Percentiles rank a stretch among this genome's conserved stretches.
Evolutionary conservation across 2,797 vertebrate genomes (phyloP).

Genomic region (Anisognathus igniventris): DNA sequence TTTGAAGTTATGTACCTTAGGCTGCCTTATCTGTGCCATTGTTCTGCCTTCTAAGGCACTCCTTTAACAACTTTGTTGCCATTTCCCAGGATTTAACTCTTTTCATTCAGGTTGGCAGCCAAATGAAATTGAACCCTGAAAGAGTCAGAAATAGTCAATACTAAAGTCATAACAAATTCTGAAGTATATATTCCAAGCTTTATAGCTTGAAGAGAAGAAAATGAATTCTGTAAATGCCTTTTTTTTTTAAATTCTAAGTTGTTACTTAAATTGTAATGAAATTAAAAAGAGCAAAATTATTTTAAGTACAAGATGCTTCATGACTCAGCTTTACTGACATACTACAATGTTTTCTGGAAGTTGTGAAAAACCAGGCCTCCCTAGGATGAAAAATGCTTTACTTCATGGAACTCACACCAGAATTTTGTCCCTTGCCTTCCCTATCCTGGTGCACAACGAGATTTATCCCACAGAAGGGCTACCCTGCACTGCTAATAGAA

Average conservation of each 20-base stretch:
- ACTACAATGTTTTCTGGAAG: neutral
- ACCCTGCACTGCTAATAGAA: neutral
- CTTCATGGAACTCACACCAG: neutral
- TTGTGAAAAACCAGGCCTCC: neutral
- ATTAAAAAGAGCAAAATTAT: neutral
- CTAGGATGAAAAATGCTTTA: neutral
- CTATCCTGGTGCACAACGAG: neutral
- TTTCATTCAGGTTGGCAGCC: neutral
- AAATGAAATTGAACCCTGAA: neutral
- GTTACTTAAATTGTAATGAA: neutral
- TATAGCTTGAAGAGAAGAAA: neutral
- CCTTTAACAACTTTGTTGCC: neutral
- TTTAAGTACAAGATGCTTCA: neutral
- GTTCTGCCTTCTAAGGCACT: neutral
- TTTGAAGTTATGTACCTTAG: slow-evolving; percentile 34
- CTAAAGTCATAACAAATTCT: neutral
- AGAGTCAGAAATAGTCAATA: neutral
- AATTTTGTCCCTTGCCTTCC: neutral
- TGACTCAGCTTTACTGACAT: neutral
- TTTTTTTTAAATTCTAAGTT: neutral
- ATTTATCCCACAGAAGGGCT: neutral
- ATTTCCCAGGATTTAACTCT: neutral
- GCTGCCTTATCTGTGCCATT: slow-evolving; percentile 34
- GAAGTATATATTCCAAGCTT: neutral
- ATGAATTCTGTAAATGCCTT: neutral